phyloP scores from a whole-genome alignment of 2,797 vertebrate species.

The Lithobates sylvaticus region DNA sequence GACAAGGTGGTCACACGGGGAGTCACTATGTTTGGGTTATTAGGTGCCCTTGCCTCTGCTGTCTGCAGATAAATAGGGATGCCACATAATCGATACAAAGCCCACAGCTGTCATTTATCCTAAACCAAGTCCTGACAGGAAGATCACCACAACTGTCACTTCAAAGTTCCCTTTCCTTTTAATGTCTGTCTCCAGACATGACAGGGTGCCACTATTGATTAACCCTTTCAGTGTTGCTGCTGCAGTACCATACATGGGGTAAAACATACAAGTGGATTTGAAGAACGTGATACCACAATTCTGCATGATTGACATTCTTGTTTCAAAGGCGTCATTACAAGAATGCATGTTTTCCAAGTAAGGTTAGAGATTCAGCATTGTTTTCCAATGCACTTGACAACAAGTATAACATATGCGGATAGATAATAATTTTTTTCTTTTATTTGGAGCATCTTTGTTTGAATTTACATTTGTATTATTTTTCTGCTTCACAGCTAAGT shows the following conservation, averaged over 20 bases:
- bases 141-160: conserved; percentile 77
- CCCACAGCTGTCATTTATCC: conserved; percentile 86
- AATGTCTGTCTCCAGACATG: conserved; percentile 29
- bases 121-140: conserved; percentile 75
- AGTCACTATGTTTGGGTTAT: conserved; percentile 24
- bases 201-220: conserved; percentile 39
- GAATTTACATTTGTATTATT: no score
- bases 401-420: no score
- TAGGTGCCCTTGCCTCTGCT: conserved; percentile 64
- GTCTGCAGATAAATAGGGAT: conserved; percentile 80
- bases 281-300: neutral
- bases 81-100: conserved; percentile 91
- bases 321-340: neutral
- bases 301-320: neutral
- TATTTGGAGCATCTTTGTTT: no score
- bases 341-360: neutral
- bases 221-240: conserved; percentile 14
- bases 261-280: neutral
- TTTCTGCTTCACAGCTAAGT: no score
- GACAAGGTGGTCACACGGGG: conserved; percentile 28
- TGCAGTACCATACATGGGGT: neutral
- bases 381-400: neutral
- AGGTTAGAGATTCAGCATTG: neutral
- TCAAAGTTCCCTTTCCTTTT: conserved; percentile 66
- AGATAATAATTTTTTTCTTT: no score